Evolutionary conservation across 2,888 invertebrate species (phyloP), one percentile per base, ranked within the genome.

Genomic region (Hydrotaea diabolus): DNA sequence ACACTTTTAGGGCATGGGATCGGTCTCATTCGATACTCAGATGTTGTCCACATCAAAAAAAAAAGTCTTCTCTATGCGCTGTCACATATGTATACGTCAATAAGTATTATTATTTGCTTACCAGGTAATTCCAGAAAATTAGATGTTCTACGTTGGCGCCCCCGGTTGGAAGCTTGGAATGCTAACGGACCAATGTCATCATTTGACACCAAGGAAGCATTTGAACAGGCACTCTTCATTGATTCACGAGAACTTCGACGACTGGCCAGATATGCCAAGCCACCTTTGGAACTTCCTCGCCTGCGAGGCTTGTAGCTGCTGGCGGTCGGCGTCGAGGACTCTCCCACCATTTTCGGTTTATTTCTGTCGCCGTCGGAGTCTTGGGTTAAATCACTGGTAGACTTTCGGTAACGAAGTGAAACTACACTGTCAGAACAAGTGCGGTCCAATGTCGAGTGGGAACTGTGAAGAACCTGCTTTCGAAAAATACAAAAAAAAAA

Each of bases 91-190:
- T 31, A 31, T 7, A 31, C 7, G 31, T 31, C n/a, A n/a, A 31
- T 31, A 31, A 4, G 31, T 39, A 39, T 39, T 39, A 11, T 39
- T 39, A 31, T 7, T 53, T 17, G 69, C 93, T 93, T 91, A 97
- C 97, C 96, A 92, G 97, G 97, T 87, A 97, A 92, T 91, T 97
- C 97, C 74, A 97, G 93, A 90, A 97, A 97, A 92, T 97, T 97
- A 0, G 97, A 97, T 3, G 97, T 97, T 87, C 97, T 93, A 36
- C 97, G 93, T 90, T 97, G 96, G 19, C 96, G 93, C 0, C 96
- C 96, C 1, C 96, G 94, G 87, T 95, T 95, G 26, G 96, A 96
- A 86, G 95, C 95, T 89, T 96, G 96, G 91, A 96, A 96, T 91
- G 96, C 96, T 84, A 96, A 92, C 8, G 96, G 96, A 0, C 96